phyloP scores from a whole-genome alignment of 2,888 invertebrate genomes.

The Hirtodrosophila cameraria region DNA sequence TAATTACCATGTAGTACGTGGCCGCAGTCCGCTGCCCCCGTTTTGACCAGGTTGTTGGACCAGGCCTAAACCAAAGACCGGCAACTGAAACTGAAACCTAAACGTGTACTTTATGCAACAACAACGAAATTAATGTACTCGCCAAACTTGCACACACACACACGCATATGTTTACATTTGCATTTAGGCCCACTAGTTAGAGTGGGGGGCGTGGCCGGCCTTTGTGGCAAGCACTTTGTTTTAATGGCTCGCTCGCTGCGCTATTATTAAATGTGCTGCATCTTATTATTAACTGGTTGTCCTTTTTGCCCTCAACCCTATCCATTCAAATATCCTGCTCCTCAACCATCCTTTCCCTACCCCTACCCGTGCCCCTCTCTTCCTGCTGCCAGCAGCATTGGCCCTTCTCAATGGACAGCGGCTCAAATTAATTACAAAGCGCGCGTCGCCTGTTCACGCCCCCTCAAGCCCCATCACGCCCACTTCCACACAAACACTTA shows the following conservation, averaged over 20 bases:
- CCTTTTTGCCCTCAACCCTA: not conserved
- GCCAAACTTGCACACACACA: slow-evolving; percentile 27
- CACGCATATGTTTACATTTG: slow-evolving; percentile 49
- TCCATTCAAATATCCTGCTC: too few species aligned
- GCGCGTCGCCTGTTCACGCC: slow-evolving; percentile 31
- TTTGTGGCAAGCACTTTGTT: slow-evolving; percentile 66
- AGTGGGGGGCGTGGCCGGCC: slow-evolving; percentile 53
- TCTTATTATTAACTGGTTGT: slow-evolving; percentile 67
- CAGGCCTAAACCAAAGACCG: slow-evolving; percentile 43
- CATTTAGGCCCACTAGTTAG: slow-evolving; percentile 33
- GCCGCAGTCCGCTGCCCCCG: slow-evolving; percentile 27
- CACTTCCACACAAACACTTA: slow-evolving; percentile 1
- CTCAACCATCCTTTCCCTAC: too few species aligned
- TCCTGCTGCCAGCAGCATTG: not conserved
- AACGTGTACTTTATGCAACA: slow-evolving; percentile 44
- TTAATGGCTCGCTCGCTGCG: slow-evolving; percentile 65
- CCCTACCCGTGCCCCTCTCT: not conserved
- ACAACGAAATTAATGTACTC: slow-evolving; percentile 70
- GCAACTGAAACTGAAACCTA: slow-evolving; percentile 54
- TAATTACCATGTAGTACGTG: slow-evolving; percentile 79
- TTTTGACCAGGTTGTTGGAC: slow-evolving; percentile 17
- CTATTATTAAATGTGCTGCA: slow-evolving; percentile 76
- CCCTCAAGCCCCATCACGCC: not conserved
- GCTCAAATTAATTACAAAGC: slow-evolving; percentile 51
- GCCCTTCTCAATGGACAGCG: slow-evolving; percentile 19